Base-by-base conservation (phyloP, 1,140 invertebrate species). In the Eulimnadia texana region DNA sequence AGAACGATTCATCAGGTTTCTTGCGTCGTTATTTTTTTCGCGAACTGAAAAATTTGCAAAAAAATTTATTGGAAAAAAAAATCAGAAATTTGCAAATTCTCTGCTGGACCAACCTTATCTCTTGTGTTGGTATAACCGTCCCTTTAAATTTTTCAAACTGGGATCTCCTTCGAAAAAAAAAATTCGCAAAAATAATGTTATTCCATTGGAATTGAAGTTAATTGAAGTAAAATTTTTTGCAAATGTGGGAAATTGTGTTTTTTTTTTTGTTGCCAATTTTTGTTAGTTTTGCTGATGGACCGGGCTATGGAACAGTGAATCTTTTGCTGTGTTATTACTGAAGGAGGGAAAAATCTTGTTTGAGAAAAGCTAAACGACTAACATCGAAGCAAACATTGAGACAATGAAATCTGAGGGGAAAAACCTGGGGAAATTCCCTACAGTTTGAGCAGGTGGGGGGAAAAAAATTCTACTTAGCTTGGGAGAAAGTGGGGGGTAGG, bases 281-380 rank as follows among this genome's bases (percentile, higher is more conserved):
- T 23, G 52, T 54, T 52, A 23, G 24, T 19, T 54, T 20, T 20
- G 24, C 52, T 54, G 52, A 27, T 54, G 52, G 52, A 54, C 52
- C 52, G 52, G 52, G 52, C 52, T 54, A 54, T 57, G 55, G 55
- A 33, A 33, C 25, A 23, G 55, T 20, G 33, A 57, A 27, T 33
- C 19, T 52, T 9, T 52, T 52, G n/a, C 19, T 19, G n/a, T 52
- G n/a, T n/a, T n/a, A n/a, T 52, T 52, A 19, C 25, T 23, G 16
- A 1, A 54, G 25, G 22, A 50, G 49, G 16, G 22, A 50, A 50
- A 3, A 50, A 2, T 50, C 22, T 50, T 22, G n/a, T 50, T 50
- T 50, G 49, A 9, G 24, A 51, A 51, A 51, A n/a, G 16, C 24
- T 2, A 51, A 55, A n/a, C 19, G 19, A 55, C 23, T 13, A 55